A percentile compares a stretch with the other conserved stretches of the same genome.
These are phyloP conservation scores for Blera fallax DNA, from an alignment of 2,888 invertebrate species.

Conservation along the genomic window DNA sequence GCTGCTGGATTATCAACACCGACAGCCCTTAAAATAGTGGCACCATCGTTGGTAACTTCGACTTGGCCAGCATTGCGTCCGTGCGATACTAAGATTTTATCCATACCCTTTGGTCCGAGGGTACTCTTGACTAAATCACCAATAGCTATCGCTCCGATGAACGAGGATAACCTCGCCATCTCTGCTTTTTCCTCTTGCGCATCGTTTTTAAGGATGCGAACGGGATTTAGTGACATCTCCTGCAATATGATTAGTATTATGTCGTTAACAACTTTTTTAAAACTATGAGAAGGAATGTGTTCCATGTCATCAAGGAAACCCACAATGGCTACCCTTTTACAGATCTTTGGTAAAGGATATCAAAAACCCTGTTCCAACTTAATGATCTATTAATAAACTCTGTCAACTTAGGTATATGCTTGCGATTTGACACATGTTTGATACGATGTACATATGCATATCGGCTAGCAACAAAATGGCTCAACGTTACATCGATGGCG, in stretches of 20 bases:
- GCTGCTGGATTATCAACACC: constrained; percentile 99
- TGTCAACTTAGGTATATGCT: no score
- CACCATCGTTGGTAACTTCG: constrained; percentile 99
- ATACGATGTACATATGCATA: no score
- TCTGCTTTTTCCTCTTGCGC: constrained; percentile 99
- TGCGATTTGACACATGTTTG: no score
- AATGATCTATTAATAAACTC: no score
- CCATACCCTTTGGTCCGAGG: constrained; percentile 99
- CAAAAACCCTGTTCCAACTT: no score
- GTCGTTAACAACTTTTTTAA: no score
- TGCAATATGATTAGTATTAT: no score
- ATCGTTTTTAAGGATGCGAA: constrained; percentile 96
- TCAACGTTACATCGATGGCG: no score
- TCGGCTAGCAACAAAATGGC: no score
- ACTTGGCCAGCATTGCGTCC: constrained; percentile 92
- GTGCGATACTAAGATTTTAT: constrained; percentile 91
- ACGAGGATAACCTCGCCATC: constrained; percentile 97
- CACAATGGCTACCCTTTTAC: no score
- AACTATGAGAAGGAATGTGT: not conserved
- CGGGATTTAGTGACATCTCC: constrained; percentile 94
- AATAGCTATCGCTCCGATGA: constrained; percentile 99
- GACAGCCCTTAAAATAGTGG: constrained; percentile 97
- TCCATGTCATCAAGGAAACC: not conserved
- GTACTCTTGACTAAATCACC: constrained; percentile 99
- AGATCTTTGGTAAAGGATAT: no score